Evolutionary conservation across 2,888 invertebrate species (phyloP).

Genomic region (Digitonthophagus gazella): DNA sequence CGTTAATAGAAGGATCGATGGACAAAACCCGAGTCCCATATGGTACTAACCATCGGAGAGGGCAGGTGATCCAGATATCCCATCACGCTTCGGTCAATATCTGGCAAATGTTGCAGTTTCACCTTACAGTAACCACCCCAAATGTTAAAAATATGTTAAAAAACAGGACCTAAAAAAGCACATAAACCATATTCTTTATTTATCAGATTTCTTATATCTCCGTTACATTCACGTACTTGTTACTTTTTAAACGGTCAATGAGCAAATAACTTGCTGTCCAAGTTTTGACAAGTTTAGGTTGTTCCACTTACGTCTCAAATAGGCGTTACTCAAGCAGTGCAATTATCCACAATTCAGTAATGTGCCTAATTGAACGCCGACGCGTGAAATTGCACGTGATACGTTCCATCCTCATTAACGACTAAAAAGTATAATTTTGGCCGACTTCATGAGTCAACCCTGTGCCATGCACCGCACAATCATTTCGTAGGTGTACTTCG

Average conservation of each 20-base stretch:
- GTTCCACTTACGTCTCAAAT: neutral
- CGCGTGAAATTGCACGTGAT: conserved; percentile 3
- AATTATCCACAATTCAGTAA: conserved; percentile 1
- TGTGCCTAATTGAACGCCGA: neutral
- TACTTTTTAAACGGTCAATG: neutral
- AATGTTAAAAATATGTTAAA: neutral
- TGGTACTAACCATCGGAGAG: conserved; percentile 22
- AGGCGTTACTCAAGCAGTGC: neutral
- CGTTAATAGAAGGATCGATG: conserved; percentile 1
- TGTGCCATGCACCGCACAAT: neutral
- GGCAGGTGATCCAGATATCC: conserved; percentile 32
- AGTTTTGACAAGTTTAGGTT: neutral
- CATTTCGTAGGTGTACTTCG: neutral
- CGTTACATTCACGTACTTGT: neutral
- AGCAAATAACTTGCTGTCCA: neutral
- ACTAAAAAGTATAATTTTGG: conserved; percentile 1
- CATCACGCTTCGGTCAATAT: conserved; percentile 22
- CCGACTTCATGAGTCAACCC: neutral
- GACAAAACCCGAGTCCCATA: conserved; percentile 25
- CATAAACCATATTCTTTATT: neutral
- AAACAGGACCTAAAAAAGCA: neutral
- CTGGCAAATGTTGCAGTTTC: conserved; percentile 27
- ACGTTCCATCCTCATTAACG: conserved; percentile 10
- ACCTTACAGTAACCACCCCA: conserved; percentile 18
- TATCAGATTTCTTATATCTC: neutral